Conservation (phyloP, 1,140 invertebrate species). For the Brachionus rotundiformis region DNA sequence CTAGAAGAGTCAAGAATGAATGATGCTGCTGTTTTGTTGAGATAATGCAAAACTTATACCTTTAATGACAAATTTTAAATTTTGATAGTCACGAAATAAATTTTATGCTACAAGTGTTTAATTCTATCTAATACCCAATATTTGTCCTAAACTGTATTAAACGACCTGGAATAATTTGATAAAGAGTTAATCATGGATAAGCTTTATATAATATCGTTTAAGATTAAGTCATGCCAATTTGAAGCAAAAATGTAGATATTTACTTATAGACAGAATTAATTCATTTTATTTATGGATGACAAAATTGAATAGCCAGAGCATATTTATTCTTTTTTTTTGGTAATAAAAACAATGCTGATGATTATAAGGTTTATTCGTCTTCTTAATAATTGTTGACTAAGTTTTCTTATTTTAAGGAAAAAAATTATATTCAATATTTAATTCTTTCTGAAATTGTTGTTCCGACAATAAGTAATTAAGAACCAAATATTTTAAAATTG, state of each 20-base stretch:
- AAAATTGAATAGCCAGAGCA: not conserved
- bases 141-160: not conserved
- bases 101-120: constrained; percentile 17
- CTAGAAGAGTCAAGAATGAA: constrained; percentile 34
- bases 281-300: not conserved
- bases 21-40: constrained; percentile 18
- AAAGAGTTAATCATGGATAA: not conserved
- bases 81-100: not conserved
- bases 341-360: too few relatives aligned
- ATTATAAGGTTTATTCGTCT: too few relatives aligned
- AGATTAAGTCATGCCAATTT: not conserved
- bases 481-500: too few relatives aligned
- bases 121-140: not conserved
- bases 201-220: not conserved
- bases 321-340: too few relatives aligned
- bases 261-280: not conserved
- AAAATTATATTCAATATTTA: too few relatives aligned
- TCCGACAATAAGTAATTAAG: too few relatives aligned
- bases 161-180: not conserved
- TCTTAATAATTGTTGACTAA: too few relatives aligned
- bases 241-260: not conserved
- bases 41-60: not conserved
- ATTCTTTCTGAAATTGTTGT: too few relatives aligned
- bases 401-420: too few relatives aligned
- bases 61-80: constrained; percentile 10